These are phyloP conservation scores for Cyclophora punctaria DNA, from an alignment of 2,888 invertebrate species.

Conservation along the genomic window DNA sequence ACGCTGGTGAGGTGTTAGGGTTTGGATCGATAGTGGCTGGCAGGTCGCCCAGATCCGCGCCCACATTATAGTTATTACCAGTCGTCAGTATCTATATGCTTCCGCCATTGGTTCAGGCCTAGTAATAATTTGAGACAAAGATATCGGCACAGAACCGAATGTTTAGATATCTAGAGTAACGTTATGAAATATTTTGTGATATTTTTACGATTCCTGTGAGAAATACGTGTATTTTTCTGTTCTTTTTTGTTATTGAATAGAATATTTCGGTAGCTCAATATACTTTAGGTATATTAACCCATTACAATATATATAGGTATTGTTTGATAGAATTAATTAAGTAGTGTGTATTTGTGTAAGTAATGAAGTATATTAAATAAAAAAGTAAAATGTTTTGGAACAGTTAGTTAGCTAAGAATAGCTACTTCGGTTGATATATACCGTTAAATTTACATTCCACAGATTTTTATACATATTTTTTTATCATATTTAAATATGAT, in stretches of 20 bases:
- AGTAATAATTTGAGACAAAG: conserved; percentile 55
- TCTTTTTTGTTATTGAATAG: too few relatives aligned
- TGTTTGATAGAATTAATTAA: too few relatives aligned
- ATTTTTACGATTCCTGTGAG: conserved; percentile 5
- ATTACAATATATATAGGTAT: too few relatives aligned
- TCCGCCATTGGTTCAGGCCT: conserved; percentile 64
- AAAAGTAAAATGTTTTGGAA: too few relatives aligned
- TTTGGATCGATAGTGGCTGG: conserved; percentile 69
- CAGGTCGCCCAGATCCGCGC: conserved; percentile 69
- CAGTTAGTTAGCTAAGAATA: too few relatives aligned
- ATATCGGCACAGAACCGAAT: conserved; percentile 34
- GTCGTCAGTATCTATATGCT: conserved; percentile 62
- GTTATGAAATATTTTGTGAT: conserved; percentile 26
- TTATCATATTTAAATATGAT: conserved; percentile 3
- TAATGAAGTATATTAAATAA: too few relatives aligned
- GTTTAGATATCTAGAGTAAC: conserved; percentile 20
- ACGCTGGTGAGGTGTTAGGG: conserved; percentile 46
- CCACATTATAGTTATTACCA: conserved; percentile 74
- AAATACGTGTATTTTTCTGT: background rate
- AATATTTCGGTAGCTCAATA: too few relatives aligned
- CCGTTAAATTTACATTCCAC: too few relatives aligned
- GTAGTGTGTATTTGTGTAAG: too few relatives aligned
- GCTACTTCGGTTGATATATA: too few relatives aligned
- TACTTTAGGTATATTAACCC: too few relatives aligned
- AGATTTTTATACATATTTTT: too few relatives aligned